These are phyloP conservation scores for Malurus leucopterus DNA, from an alignment of 2,797 vertebrate species.

Conservation along the genomic window DNA sequence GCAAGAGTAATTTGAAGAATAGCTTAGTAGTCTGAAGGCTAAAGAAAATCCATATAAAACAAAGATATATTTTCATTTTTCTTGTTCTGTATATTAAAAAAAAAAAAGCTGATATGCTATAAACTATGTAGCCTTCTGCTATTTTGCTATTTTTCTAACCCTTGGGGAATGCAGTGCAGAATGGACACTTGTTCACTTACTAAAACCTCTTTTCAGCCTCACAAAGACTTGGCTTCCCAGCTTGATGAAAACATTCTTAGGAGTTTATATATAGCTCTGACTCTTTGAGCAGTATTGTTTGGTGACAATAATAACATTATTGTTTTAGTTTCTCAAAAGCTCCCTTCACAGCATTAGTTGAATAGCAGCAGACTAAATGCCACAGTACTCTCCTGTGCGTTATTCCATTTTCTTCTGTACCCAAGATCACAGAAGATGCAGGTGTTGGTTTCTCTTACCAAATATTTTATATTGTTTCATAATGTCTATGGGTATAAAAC, in stretches of 20 bases:
- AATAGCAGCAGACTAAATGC: constrained; percentile 31
- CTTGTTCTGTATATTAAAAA: constrained; percentile 18
- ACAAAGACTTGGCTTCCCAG: constrained; percentile 64
- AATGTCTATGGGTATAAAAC: neutral
- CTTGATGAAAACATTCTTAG: constrained; percentile 69
- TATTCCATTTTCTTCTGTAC: constrained; percentile 10
- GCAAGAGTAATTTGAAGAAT: constrained; percentile 49
- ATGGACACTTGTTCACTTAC: constrained; percentile 68
- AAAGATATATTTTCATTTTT: constrained; percentile 64
- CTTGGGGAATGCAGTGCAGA: constrained; percentile 56
- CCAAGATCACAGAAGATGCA: neutral
- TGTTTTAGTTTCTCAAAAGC: constrained; percentile 69
- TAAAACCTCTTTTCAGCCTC: constrained; percentile 61
- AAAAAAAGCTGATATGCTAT: constrained; percentile 52
- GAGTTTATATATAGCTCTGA: constrained; percentile 66
- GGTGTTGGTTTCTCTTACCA: neutral
- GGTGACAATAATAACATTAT: constrained; percentile 69
- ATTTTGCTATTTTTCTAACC: constrained; percentile 72
- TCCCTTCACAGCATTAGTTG: constrained; percentile 55
- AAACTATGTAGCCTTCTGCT: constrained; percentile 53
- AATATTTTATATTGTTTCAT: neutral
- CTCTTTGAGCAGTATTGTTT: constrained; percentile 67
- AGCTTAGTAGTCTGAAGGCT: constrained; percentile 41
- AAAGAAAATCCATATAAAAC: constrained; percentile 52
- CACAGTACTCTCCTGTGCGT: neutral